These are phyloP conservation scores for Palythoa caribaeorum DNA, from an alignment of 92 coral and sea anemone species.

Conservation along the genomic window DNA sequence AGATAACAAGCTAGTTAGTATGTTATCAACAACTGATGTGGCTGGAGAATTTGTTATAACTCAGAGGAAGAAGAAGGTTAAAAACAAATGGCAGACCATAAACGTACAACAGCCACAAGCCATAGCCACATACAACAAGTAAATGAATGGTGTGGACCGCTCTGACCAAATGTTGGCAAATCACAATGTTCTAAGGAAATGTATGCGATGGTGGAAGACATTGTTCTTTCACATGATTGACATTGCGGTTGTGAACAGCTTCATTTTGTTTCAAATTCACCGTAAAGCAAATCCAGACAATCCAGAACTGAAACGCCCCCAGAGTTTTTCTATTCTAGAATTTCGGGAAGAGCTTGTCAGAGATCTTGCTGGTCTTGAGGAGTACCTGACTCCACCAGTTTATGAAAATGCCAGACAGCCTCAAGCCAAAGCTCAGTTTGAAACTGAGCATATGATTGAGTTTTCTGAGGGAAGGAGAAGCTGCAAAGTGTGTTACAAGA, in stretches of 20 bases:
- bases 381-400: slow-evolving; percentile 33
- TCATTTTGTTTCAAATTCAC: slow-evolving; percentile 29
- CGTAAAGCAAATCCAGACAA: slow-evolving; percentile 37
- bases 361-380: slow-evolving; percentile 43
- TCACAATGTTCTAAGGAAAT: slow-evolving; percentile 37
- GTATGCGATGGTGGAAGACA: slow-evolving; percentile 60
- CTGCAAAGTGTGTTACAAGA: slow-evolving; percentile 25
- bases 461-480: slow-evolving; percentile 29
- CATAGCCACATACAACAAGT: slow-evolving; percentile 62
- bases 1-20: slow-evolving; percentile 65
- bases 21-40: slow-evolving; percentile 66
- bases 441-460: slow-evolving; percentile 39
- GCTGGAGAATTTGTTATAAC: slow-evolving; percentile 58
- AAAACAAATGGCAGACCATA: slow-evolving; percentile 45
- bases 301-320: slow-evolving; percentile 16
- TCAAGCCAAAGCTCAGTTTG: slow-evolving; percentile 21
- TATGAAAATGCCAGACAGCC: slow-evolving; percentile 25
- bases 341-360: slow-evolving; percentile 36
- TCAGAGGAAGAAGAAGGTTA: slow-evolving; percentile 55
- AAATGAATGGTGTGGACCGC: slow-evolving; percentile 56
- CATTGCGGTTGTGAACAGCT: slow-evolving; percentile 33
- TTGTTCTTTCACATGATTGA: slow-evolving; percentile 34
- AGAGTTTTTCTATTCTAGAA: slow-evolving; percentile 30
- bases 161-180: slow-evolving; percentile 27
- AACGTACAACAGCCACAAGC: slow-evolving; percentile 67